Evolutionary conservation across 2,113 vertebrate species (phyloP).

Genomic region (Pycnonotus jocosus): DNA sequence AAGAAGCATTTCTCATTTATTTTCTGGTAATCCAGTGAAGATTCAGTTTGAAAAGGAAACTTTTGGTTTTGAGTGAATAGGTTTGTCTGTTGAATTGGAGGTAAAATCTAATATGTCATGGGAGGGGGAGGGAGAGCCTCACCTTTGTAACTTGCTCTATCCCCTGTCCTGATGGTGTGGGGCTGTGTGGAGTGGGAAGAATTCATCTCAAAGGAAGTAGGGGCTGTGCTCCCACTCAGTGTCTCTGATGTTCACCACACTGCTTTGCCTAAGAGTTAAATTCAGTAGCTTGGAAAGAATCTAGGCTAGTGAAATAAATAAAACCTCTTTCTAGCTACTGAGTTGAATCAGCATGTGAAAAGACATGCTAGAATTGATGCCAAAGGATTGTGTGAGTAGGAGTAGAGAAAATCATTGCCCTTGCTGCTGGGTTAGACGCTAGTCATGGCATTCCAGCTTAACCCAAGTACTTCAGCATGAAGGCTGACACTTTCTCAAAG

Average conservation of each 20-base stretch:
- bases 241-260: background rate
- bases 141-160: background rate
- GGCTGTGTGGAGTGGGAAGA: background rate
- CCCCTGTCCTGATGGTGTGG: background rate
- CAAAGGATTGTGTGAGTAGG: background rate
- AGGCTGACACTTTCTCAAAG: background rate
- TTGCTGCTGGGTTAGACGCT: background rate
- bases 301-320: background rate
- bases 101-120: rapidly evolving
- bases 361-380: background rate
- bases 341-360: background rate
- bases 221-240: background rate
- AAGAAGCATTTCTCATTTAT: background rate
- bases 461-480: background rate
- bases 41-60: background rate
- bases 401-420: background rate
- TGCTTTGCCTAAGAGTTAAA: background rate
- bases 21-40: background rate
- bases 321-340: background rate
- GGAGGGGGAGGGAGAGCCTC: background rate
- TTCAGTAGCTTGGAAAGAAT: background rate
- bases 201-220: background rate
- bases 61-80: background rate
- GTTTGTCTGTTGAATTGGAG: background rate
- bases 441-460: background rate